These are phyloP conservation scores for Hydrotaea diabolus DNA, from an alignment of 2,888 invertebrate species.

Conservation along the genomic window DNA sequence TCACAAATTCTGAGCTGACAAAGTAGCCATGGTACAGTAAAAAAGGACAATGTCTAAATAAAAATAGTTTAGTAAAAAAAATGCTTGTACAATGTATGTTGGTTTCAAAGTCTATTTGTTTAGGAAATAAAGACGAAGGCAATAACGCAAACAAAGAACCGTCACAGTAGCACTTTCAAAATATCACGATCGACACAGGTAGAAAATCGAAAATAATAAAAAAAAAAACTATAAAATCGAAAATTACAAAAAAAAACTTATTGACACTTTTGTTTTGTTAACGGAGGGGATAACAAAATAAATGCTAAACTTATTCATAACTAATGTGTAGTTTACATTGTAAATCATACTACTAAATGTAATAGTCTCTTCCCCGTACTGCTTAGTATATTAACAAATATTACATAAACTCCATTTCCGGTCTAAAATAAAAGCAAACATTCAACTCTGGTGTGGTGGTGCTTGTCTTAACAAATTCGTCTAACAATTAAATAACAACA, in stretches of 20 bases:
- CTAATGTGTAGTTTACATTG: constrained; percentile 29
- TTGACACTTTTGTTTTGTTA: constrained; percentile 40
- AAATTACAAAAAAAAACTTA: constrained; percentile 10
- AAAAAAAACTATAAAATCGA: not conserved
- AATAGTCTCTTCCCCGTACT: constrained; percentile 44
- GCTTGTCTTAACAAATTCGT: constrained; percentile 42
- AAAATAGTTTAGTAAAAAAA: not conserved
- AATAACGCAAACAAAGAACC: not conserved
- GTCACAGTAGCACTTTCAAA: constrained; percentile 7
- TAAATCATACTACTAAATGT: constrained; percentile 30
- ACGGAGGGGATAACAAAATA: constrained; percentile 32
- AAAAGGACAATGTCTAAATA: not conserved
- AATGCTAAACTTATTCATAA: constrained; percentile 24
- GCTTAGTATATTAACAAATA: constrained; percentile 18
- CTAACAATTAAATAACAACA: constrained; percentile 60
- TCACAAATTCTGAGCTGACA: not conserved
- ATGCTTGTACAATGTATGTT: not conserved
- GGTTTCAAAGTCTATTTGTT: constrained; percentile 15
- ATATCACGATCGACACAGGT: constrained; percentile 28
- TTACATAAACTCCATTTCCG: constrained; percentile 30
- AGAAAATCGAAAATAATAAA: not conserved
- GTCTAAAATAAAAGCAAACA: constrained; percentile 24
- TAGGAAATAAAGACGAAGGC: constrained; percentile 10
- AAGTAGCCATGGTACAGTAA: not conserved
- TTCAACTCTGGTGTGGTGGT: not conserved